Evolutionary conservation across 2,888 invertebrate genomes (phyloP).

Genomic region (Heliconius cydno): DNA sequence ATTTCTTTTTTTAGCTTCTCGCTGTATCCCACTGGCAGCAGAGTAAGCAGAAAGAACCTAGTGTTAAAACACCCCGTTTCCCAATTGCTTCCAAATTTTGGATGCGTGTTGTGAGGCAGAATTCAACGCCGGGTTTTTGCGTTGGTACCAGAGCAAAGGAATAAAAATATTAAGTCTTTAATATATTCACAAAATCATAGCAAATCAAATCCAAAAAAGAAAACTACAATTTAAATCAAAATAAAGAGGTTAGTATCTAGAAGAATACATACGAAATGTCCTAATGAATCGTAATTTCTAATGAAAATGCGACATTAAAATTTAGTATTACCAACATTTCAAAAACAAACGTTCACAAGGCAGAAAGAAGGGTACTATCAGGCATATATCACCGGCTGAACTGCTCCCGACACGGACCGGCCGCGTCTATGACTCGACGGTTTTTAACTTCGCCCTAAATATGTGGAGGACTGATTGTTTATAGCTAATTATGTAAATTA

Average conservation of each 20-base stretch:
- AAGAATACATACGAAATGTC: neutral
- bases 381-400: conserved; percentile 33
- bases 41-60: too few species aligned
- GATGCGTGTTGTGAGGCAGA: too few species aligned
- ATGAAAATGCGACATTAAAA: conserved; percentile 14
- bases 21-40: too few species aligned
- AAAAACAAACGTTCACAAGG: conserved; percentile 28
- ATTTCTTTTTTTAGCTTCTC: too few species aligned
- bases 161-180: too few species aligned
- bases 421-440: conserved; percentile 42
- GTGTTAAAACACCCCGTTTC: too few species aligned
- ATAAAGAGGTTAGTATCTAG: neutral
- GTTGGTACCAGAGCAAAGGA: too few species aligned
- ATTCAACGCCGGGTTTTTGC: too few species aligned
- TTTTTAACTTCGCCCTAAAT: conserved; percentile 35
- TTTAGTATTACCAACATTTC: conserved; percentile 12
- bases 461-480: conserved; percentile 25
- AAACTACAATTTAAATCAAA: neutral
- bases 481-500: neutral
- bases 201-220: neutral
- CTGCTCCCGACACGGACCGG: conserved; percentile 27
- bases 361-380: conserved; percentile 10
- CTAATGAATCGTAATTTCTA: too few species aligned
- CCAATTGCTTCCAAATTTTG: too few species aligned
- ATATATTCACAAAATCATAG: neutral